These are phyloP conservation scores for Valencia hispanica DNA, from an alignment of 2,797 vertebrate genomes.

Conservation along the genomic window DNA sequence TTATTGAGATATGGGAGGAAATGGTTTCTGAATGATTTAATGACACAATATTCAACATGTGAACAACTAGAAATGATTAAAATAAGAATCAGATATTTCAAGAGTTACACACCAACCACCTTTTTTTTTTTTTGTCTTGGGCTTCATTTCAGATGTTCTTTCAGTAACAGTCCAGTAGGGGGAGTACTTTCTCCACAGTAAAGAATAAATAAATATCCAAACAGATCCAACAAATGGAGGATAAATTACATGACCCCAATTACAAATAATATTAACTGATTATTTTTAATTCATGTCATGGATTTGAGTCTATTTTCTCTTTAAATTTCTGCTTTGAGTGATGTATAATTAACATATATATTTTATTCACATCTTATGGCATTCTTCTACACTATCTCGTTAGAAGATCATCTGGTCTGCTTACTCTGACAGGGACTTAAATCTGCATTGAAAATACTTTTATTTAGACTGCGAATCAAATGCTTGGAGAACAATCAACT, in stretches of 20 bases:
- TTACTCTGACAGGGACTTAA: not conserved
- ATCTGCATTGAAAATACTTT: not conserved
- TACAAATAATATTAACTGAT: not conserved
- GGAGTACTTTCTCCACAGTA: not conserved
- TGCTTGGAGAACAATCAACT: not conserved
- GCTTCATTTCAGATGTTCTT: not conserved
- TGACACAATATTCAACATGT: too few species aligned
- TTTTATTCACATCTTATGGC: not conserved
- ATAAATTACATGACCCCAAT: not conserved
- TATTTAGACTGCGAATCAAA: not conserved
- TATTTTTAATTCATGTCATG: not conserved
- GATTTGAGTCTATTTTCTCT: not conserved
- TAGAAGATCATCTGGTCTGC: not conserved
- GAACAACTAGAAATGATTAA: not conserved
- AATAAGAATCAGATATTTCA: not conserved
- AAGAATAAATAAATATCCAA: not conserved
- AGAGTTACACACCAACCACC: not conserved
- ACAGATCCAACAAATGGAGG: not conserved
- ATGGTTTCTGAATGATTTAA: not conserved
- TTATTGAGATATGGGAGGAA: not conserved
- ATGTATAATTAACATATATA: not conserved
- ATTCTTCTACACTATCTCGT: not conserved
- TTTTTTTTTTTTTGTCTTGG: not conserved
- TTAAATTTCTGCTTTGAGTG: not conserved
- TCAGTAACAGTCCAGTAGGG: slow-evolving; percentile 5